phyloP scores from a whole-genome alignment of 2,888 invertebrate genomes.

The Rotaria sp. region DNA sequence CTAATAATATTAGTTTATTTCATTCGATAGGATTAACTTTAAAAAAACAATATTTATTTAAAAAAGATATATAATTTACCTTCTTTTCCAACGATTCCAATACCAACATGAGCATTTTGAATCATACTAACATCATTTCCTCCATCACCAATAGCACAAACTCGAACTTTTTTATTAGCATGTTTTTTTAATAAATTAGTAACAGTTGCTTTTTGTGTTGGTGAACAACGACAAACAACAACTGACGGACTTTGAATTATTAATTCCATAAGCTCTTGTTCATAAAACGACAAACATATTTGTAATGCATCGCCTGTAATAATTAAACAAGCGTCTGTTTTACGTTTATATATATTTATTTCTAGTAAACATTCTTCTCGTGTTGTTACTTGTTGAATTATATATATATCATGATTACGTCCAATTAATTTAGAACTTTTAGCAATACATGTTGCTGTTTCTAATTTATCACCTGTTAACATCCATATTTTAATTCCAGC shows the following conservation, averaged over 20 bases:
- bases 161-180: slow-evolving; percentile 59
- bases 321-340: slow-evolving; percentile 61
- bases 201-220: slow-evolving; percentile 67
- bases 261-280: slow-evolving; percentile 68
- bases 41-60: too few species aligned
- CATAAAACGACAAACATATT: slow-evolving; percentile 58
- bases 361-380: slow-evolving; percentile 36
- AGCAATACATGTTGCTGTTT: slow-evolving; percentile 95
- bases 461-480: slow-evolving; percentile 71
- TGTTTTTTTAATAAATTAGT: slow-evolving; percentile 64
- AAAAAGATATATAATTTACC: neutral
- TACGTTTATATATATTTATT: slow-evolving; percentile 38
- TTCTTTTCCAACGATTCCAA: slow-evolving; percentile 74
- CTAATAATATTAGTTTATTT: too few species aligned
- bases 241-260: slow-evolving; percentile 69
- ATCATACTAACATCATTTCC: slow-evolving; percentile 70
- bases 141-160: slow-evolving; percentile 59
- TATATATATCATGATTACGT: slow-evolving; percentile 69
- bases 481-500: slow-evolving; percentile 72
- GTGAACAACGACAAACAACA: slow-evolving; percentile 69
- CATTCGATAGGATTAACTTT: too few species aligned
- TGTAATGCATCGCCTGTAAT: slow-evolving; percentile 67
- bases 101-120: slow-evolving; percentile 58
- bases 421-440: slow-evolving; percentile 85
- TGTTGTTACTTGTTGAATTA: slow-evolving; percentile 57